Base-by-base conservation (phyloP, 2,888 invertebrate species). In the Escarpia spicata region DNA sequence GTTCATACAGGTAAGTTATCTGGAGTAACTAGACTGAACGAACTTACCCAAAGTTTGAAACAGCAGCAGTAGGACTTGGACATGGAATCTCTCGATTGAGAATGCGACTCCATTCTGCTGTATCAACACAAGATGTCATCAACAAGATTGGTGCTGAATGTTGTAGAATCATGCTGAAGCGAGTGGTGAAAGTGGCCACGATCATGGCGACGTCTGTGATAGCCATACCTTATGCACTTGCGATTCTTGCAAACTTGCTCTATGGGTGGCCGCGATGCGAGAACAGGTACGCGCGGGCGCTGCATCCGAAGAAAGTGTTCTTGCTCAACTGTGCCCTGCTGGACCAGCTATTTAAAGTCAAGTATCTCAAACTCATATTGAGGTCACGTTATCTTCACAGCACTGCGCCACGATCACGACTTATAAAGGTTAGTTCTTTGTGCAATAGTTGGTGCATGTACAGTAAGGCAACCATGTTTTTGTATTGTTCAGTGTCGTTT, bases 221-320 rank as follows among this genome's bases (percentile, higher is more conserved):
- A 1, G 95, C 95, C 8, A 94, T 96, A 43, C 96, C 96, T 0
- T 96, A 96, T 92, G 95, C 95, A 0, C 93, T 95, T n/a, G 95
- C 96, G 8, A 91, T 96, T 0, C 90, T 96, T 26, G 95, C 95
- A 91, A 95, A 96, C 92, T 91, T 96, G n/a, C 93, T 96, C 9
- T 95, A 95, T 94, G 96, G 96, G 43, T 96, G 95, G 95, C 96
- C 96, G 37, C 94, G 94, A 90, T 93, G 94, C 8, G 94, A 94
- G 26, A 94, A 95, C 91, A 95, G 94, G 91, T 95, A 94, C 92
- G 93, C 94, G n/a, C 93, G 96, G 52, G 95, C 95, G 8, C 94
- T 96, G n/a, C 94, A 94, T 92, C 96, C 96, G 8, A 93, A 94
- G 43, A 96, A 95, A 94, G 96, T 96, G 43, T 95, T 94, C 93